Percentiles rank a stretch among this genome's conserved stretches.
phyloP scores from a whole-genome alignment of 1,140 invertebrate species.

The Limonius californicus region DNA sequence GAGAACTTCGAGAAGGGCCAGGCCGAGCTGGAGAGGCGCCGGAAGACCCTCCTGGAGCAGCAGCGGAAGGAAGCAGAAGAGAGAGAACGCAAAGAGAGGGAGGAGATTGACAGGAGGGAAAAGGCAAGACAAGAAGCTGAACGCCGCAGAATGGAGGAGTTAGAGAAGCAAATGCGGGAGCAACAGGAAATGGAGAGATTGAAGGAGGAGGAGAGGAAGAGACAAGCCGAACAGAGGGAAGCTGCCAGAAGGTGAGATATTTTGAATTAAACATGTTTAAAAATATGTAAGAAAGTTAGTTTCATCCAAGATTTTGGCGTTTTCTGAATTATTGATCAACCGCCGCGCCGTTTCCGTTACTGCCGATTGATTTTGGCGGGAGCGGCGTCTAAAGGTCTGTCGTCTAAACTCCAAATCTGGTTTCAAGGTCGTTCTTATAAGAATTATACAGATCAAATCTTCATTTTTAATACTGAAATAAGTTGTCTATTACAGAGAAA shows the following conservation, averaged over 20 bases:
- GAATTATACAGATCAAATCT: background rate
- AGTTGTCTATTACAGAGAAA: slow-evolving; percentile 60
- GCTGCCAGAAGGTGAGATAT: slow-evolving; percentile 59
- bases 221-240: slow-evolving; percentile 75
- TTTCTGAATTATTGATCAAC: too few relatives aligned
- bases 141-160: slow-evolving; percentile 61
- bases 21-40: slow-evolving; percentile 88
- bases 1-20: slow-evolving; percentile 98
- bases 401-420: too few relatives aligned
- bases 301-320: too few relatives aligned
- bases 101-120: slow-evolving; percentile 82
- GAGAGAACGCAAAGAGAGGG: slow-evolving; percentile 85
- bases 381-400: too few relatives aligned
- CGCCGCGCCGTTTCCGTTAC: too few relatives aligned
- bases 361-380: too few relatives aligned
- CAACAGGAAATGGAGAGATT: slow-evolving; percentile 77
- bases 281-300: background rate
- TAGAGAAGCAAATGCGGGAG: slow-evolving; percentile 71
- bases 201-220: slow-evolving; percentile 66
- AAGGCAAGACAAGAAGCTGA: slow-evolving; percentile 63
- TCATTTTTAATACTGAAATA: background rate
- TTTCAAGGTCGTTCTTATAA: too few relatives aligned
- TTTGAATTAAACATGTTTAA: background rate
- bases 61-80: slow-evolving; percentile 84
- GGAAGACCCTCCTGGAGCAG: slow-evolving; percentile 80